phyloP scores from a whole-genome alignment of 2,888 invertebrate species.

The Hemistola chrysoprasaria region DNA sequence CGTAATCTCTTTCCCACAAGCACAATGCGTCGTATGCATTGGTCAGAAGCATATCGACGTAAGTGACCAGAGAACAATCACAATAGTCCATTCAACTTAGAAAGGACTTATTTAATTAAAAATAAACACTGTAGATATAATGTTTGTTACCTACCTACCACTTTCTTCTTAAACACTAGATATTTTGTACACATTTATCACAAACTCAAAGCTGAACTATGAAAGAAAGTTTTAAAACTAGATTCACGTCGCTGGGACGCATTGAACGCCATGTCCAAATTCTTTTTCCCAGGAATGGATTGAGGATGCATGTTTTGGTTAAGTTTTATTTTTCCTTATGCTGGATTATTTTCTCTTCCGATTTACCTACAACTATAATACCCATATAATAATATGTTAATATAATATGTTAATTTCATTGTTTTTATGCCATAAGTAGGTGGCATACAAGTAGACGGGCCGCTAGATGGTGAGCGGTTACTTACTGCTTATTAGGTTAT shows the following conservation, averaged over 20 bases:
- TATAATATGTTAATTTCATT: too few relatives aligned
- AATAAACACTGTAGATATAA: slow-evolving; percentile 34
- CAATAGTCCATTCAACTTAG: slow-evolving; percentile 42
- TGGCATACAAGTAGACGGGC: too few relatives aligned
- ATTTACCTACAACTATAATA: too few relatives aligned
- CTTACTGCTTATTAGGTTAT: too few relatives aligned
- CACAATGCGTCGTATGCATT: slow-evolving; percentile 37
- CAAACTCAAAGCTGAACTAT: slow-evolving; percentile 17
- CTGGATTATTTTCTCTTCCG: too few relatives aligned
- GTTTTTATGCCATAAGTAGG: too few relatives aligned
- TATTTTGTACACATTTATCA: slow-evolving; percentile 19
- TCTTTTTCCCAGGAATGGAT: slow-evolving; percentile 61
- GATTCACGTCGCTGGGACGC: slow-evolving; percentile 63
- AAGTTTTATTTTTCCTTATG: too few relatives aligned
- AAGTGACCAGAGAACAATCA: slow-evolving; percentile 43
- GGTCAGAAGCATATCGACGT: slow-evolving; percentile 58
- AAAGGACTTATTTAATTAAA: slow-evolving; percentile 49
- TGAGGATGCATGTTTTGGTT: slow-evolving; percentile 16
- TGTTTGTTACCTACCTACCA: slow-evolving; percentile 24
- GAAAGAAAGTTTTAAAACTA: slow-evolving; percentile 43
- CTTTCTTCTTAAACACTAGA: slow-evolving; percentile 15
- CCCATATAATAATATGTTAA: too few relatives aligned
- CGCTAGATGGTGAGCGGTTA: too few relatives aligned
- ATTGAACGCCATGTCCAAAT: slow-evolving; percentile 76
- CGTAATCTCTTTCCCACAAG: slow-evolving; percentile 54